These are phyloP conservation scores for Graptemys geographica DNA, from an alignment of 2,797 vertebrate species.

Conservation along the genomic window DNA sequence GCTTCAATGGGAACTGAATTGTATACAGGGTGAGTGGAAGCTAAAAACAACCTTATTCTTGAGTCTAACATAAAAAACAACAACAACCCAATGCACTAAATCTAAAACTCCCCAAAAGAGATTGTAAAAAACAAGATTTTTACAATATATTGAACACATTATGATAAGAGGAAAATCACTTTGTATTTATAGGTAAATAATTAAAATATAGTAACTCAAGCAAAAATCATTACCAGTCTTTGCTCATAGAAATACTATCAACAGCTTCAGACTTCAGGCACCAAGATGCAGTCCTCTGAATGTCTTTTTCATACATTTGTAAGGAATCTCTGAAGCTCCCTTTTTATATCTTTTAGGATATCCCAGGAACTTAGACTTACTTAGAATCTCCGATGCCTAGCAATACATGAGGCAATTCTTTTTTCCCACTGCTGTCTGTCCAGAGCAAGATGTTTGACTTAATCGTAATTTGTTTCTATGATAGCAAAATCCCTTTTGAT, in stretches of 20 bases:
- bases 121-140: background rate
- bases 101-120: background rate
- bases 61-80: background rate
- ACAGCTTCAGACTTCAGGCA: background rate
- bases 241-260: background rate
- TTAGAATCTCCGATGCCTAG: too few species aligned
- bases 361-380: too few species aligned
- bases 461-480: background rate
- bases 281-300: background rate
- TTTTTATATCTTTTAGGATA: background rate
- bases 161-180: background rate
- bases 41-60: background rate
- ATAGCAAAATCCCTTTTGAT: background rate
- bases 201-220: background rate
- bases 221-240: background rate
- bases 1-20: background rate
- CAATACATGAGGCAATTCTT: background rate
- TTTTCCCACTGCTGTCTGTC: background rate
- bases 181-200: background rate
- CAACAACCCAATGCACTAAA: background rate
- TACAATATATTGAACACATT: background rate
- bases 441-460: background rate
- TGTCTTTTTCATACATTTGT: background rate
- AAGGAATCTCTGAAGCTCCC: background rate
- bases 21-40: background rate